Conservation (phyloP, 1,140 invertebrate genomes). For the Brachionus asplanchnoidis region DNA sequence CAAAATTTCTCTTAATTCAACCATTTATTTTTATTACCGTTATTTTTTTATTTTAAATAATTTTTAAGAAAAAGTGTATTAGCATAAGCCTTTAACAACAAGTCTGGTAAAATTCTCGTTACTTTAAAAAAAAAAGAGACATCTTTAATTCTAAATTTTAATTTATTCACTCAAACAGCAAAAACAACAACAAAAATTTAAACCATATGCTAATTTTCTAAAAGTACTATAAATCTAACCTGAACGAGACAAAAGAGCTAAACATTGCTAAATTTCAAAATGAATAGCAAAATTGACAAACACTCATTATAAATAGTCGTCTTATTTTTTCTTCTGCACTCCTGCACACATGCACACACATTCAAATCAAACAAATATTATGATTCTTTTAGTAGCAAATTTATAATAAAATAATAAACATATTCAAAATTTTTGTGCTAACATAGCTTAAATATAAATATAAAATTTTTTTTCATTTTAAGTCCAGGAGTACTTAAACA, state of each 20-base stretch:
- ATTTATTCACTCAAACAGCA: not conserved
- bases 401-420: not conserved
- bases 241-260: not conserved
- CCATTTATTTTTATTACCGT: no score
- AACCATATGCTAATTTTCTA: not conserved
- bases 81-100: no score
- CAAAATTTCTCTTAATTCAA: no score
- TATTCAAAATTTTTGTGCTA: not conserved
- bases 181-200: not conserved
- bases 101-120: no score
- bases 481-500: not conserved
- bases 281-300: not conserved
- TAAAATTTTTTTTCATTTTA: not conserved
- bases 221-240: not conserved
- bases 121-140: not conserved
- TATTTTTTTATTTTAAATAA: no score
- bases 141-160: not conserved
- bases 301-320: not conserved
- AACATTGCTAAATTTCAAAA: conserved; percentile 4
- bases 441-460: not conserved
- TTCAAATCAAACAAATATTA: not conserved
- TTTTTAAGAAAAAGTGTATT: no score
- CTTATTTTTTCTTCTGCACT: not conserved
- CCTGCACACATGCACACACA: not conserved
- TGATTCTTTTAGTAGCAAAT: not conserved